These are phyloP conservation scores for Acromyrmex charruanus DNA, from an alignment of 1,140 invertebrate genomes.

Conservation along the genomic window DNA sequence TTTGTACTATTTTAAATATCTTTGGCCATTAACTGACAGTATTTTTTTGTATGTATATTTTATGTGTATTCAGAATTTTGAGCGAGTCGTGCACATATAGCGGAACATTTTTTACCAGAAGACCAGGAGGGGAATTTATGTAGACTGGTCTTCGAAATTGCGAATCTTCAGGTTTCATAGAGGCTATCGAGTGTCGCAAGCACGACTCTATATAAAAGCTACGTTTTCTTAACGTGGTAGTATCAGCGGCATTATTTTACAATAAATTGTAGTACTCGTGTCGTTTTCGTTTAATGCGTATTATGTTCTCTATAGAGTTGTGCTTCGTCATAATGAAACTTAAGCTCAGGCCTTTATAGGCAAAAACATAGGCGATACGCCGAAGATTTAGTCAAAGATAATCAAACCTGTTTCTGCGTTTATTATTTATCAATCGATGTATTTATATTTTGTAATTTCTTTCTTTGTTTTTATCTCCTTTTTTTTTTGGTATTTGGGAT, in stretches of 20 bases:
- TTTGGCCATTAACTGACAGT: conserved; percentile 47
- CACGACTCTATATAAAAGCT: conserved; percentile 54
- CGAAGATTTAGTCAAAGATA: conserved; percentile 75
- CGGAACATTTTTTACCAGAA: neutral
- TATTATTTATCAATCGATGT: conserved; percentile 44
- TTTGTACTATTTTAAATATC: neutral
- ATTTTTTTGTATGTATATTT: conserved; percentile 13
- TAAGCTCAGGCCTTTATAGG: conserved; percentile 67
- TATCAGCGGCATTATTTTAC: conserved; percentile 13
- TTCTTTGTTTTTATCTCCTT: neutral
- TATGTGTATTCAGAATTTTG: neutral
- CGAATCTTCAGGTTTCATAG: conserved; percentile 67
- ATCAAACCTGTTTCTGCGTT: conserved; percentile 67
- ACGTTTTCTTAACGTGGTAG: conserved; percentile 18
- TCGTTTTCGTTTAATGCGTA: neutral
- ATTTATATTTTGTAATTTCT: conserved; percentile 29
- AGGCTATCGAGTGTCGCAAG: conserved; percentile 73
- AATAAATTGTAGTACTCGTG: conserved; percentile 42
- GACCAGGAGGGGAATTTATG: neutral
- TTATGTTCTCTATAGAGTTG: conserved; percentile 50
- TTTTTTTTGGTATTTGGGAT: conserved; percentile 71
- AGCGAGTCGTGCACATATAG: neutral
- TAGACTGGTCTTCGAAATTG: conserved; percentile 64
- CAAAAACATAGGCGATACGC: conserved; percentile 55
- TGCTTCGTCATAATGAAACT: conserved; percentile 69